Evolutionary conservation across 2,888 invertebrate genomes (phyloP), one percentile per base, ranked within the genome.

Genomic region (Tinea semifulvella): DNA sequence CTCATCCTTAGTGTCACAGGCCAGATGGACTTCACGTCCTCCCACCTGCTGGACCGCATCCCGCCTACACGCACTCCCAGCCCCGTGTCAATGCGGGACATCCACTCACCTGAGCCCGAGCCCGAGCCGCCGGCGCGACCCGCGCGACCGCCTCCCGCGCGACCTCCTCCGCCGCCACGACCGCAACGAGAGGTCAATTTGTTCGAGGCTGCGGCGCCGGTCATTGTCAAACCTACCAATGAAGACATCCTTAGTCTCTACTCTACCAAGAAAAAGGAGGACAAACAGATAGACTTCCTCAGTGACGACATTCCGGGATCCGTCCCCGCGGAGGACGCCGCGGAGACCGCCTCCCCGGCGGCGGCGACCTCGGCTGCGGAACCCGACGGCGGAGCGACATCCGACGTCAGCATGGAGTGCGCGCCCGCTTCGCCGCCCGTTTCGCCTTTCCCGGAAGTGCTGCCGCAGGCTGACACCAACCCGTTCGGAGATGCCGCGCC

Each of bases 21-120:
- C 1, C 92, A 92, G 46, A 87, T 94, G 88, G 93, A 95, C 59
- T 91, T 92, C 42, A 91, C 93, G 0, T 94, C 94, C 54, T 89
- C 91, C 2, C 90, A 92, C 60, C 73, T 95, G 44, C 68, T 94
- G 46, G 92, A 93, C 53, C 87, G 93, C 48, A 86, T 94, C 48
- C 91, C 93, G 43, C 91, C 89, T 3, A 94, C 93, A 1, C 85
- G 94, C 52, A 92, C 92, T 1, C 94, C 94, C 0, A 94, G 93
- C 65, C 94, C 94, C 0, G 90, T 93, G 0, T 88, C 92, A 7
- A 90, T 91, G 77, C 79, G 90, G 31, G 91, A 91, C 54, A 77
- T 91, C 7, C 92, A 92, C 61, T 92, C 93, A 0, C 92, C 94
- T 1, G 91, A 92, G 57, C 94, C 93, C 2, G 93, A 93, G 1